Percentiles rank a stretch among this genome's conserved stretches.
phyloP scores from a whole-genome alignment of 2,113 vertebrate species.

The Prietella phreatophila region DNA sequence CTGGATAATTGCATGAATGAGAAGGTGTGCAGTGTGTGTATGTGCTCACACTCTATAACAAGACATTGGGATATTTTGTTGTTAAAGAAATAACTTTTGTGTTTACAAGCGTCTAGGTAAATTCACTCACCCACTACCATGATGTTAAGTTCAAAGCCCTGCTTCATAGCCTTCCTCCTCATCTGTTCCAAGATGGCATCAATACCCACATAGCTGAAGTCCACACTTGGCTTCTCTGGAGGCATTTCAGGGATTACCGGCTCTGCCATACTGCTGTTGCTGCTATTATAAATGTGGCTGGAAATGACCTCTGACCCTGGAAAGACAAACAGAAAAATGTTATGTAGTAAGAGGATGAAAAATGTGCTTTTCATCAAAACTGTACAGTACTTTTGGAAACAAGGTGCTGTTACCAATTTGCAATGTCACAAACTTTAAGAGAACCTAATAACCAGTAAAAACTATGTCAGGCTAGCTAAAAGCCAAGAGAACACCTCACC shows the following conservation, averaged over 20 bases:
- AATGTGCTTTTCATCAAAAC: not conserved
- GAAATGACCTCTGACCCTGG: slow-evolving; percentile 70
- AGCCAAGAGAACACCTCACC: not conserved
- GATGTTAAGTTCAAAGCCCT: slow-evolving; percentile 98
- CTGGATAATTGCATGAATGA: no score
- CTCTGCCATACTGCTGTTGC: slow-evolving; percentile 83
- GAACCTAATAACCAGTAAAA: not conserved
- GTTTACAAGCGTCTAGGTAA: not conserved
- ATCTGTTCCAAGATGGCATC: slow-evolving; percentile 98
- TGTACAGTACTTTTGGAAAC: not conserved
- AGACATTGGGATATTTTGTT: not conserved
- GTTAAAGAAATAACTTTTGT: not conserved
- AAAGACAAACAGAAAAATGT: slow-evolving; percentile 21
- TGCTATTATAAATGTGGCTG: slow-evolving; percentile 69
- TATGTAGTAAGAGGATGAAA: not conserved
- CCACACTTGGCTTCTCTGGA: slow-evolving; percentile 76
- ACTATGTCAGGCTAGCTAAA: not conserved
- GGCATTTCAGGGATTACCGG: slow-evolving; percentile 58
- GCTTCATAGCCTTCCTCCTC: slow-evolving; percentile 98
- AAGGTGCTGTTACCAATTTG: not conserved
- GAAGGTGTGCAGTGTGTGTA: not conserved
- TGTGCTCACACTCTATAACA: not conserved
- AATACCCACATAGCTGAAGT: slow-evolving; percentile 96
- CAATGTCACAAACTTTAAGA: not conserved
- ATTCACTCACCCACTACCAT: slow-evolving; percentile 86